Conservation (phyloP, 2,888 invertebrate species). For the Acleris literana region DNA sequence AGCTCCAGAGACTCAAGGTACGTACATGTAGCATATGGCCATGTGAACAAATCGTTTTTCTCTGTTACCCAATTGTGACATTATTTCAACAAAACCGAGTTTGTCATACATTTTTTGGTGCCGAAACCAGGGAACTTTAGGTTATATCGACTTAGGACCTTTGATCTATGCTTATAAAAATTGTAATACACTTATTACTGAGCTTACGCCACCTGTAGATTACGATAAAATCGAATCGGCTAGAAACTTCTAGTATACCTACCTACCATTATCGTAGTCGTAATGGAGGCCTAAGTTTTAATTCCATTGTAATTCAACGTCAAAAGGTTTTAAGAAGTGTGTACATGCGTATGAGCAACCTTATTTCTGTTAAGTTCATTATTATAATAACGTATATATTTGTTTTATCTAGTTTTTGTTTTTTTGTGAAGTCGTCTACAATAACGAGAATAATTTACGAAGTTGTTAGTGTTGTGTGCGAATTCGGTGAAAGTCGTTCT, state of each 20-base stretch:
- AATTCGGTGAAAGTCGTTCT: background rate
- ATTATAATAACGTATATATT: background rate
- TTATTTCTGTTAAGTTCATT: background rate
- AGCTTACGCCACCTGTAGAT: background rate
- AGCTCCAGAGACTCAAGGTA: too few relatives aligned
- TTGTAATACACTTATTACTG: background rate
- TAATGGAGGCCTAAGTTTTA: background rate
- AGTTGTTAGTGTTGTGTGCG: background rate
- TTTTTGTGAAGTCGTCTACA: too few relatives aligned
- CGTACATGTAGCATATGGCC: too few relatives aligned
- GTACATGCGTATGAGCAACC: background rate
- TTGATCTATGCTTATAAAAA: background rate
- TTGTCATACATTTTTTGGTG: conserved; percentile 3
- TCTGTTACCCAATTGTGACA: background rate
- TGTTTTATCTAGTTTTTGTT: background rate
- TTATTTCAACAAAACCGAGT: background rate
- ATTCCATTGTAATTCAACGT: too few relatives aligned
- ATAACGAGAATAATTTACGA: background rate
- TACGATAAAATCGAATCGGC: background rate
- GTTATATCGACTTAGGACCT: background rate
- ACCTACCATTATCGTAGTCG: background rate
- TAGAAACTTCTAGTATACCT: background rate
- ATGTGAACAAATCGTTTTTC: background rate
- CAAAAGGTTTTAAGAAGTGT: background rate
- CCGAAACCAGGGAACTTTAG: conserved; percentile 5